These are phyloP conservation scores for Geophilus truncorum DNA, from an alignment of 2,888 invertebrate genomes.

Conservation along the genomic window DNA sequence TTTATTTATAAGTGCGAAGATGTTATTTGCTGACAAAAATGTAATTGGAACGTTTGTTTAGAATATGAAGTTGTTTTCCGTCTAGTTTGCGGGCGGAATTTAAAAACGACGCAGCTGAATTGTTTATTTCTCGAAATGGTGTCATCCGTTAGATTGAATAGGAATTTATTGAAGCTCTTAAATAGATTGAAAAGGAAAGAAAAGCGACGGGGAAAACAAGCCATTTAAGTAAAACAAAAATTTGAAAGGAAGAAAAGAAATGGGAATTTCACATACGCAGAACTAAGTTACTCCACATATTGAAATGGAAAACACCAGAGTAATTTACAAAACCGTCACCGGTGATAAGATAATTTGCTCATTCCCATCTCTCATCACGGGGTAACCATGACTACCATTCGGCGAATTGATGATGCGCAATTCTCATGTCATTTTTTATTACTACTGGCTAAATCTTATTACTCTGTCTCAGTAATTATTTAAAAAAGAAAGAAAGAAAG, in stretches of 20 bases:
- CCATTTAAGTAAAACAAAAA: not conserved
- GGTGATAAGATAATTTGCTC: constrained; percentile 12
- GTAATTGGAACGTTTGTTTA: not conserved
- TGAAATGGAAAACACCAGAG: not conserved
- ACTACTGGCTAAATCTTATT: constrained; percentile 21
- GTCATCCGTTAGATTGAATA: not conserved
- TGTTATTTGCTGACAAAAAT: not conserved
- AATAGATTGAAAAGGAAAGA: not conserved
- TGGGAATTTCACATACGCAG: not conserved
- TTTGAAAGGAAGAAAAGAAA: not conserved
- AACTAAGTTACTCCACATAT: not conserved
- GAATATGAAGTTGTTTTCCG: not conserved
- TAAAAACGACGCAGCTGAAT: not conserved
- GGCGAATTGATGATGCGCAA: not conserved
- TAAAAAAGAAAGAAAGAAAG: not conserved
- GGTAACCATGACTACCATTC: not conserved
- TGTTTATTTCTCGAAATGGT: not conserved
- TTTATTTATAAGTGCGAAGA: not conserved
- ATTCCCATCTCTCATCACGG: not conserved
- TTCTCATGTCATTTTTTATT: constrained; percentile 11
- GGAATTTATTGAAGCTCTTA: constrained; percentile 7
- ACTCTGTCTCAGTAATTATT: not conserved
- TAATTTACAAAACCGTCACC: not conserved
- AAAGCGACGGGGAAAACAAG: too few species aligned
- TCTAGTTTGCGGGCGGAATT: not conserved